phyloP scores from a whole-genome alignment of 2,113 vertebrate species.

The Catharus fuscescens region DNA sequence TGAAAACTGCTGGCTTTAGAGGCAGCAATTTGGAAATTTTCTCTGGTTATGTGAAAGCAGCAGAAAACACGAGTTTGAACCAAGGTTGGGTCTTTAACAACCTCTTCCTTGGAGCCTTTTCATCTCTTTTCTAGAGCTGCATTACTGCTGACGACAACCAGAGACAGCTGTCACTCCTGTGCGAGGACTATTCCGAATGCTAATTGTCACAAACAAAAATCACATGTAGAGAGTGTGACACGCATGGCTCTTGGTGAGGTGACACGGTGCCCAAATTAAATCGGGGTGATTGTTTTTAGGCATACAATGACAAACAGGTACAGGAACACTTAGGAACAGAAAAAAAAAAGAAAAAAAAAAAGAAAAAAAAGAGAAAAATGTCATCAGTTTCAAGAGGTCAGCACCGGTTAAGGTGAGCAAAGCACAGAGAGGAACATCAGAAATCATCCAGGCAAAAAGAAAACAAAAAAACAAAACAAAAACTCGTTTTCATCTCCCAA shows the following conservation, averaged over 20 bases:
- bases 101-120: constrained; percentile 21
- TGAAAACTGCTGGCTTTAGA: constrained; percentile 48
- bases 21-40: constrained; percentile 18
- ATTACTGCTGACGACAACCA: constrained; percentile 32
- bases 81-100: constrained; percentile 40
- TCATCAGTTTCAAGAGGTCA: constrained; percentile 49
- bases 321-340: constrained; percentile 69
- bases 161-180: constrained; percentile 54
- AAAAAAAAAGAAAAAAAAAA: neutral
- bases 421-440: constrained; percentile 66
- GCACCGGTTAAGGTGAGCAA: constrained; percentile 53
- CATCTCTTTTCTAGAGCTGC: neutral
- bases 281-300: constrained; percentile 68
- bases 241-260: constrained; percentile 78
- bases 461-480: constrained; percentile 49
- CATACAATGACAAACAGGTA: constrained; percentile 75
- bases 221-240: constrained; percentile 79
- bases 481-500: constrained; percentile 63
- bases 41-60: constrained; percentile 45
- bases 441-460: constrained; percentile 66
- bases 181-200: constrained; percentile 63
- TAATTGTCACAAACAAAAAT: constrained; percentile 80
- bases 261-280: constrained; percentile 76
- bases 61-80: neutral
- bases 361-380: neutral